A percentile compares a stretch with the other conserved stretches of the same genome.
Evolutionary conservation across 2,113 vertebrate species (phyloP).

Genomic region (Spea multiplicata): DNA sequence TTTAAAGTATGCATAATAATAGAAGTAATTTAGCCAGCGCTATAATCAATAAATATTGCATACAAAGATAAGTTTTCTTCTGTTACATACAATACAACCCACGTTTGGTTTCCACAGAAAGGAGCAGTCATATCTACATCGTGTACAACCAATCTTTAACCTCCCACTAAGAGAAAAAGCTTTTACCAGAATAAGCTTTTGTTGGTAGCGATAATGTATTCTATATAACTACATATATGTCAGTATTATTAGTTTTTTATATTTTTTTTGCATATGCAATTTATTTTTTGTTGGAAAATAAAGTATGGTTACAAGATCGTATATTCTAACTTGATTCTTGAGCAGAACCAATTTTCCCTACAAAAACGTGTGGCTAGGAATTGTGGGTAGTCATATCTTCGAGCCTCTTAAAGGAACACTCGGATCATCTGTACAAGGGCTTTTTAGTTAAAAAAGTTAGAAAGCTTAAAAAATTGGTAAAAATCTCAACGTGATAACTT

Average conservation of each 20-base stretch:
- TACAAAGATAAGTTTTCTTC: neutral
- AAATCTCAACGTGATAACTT: no score
- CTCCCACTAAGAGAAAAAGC: neutral
- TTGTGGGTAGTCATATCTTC: no score
- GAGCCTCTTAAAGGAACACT: no score
- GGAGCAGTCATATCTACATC: conserved; percentile 1
- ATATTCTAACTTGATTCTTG: no score
- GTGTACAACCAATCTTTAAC: neutral
- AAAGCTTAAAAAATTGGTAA: no score
- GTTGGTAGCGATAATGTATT: neutral
- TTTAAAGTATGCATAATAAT: conserved; percentile 5
- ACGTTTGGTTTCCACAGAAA: neutral
- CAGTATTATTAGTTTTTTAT: neutral
- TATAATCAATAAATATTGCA: conserved; percentile 8
- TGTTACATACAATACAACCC: conserved; percentile 3
- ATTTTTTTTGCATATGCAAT: neutral
- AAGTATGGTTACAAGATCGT: no score
- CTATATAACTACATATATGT: neutral
- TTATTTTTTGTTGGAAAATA: no score
- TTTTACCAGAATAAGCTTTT: neutral
- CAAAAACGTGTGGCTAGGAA: no score
- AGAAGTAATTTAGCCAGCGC: conserved; percentile 13
- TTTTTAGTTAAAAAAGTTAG: no score
- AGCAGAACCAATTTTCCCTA: no score
- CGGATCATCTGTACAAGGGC: no score